Percentiles rank a stretch among this genome's conserved stretches.
Conservation (phyloP, 1,140 invertebrate species). For the Melipona quadrifasciata region DNA sequence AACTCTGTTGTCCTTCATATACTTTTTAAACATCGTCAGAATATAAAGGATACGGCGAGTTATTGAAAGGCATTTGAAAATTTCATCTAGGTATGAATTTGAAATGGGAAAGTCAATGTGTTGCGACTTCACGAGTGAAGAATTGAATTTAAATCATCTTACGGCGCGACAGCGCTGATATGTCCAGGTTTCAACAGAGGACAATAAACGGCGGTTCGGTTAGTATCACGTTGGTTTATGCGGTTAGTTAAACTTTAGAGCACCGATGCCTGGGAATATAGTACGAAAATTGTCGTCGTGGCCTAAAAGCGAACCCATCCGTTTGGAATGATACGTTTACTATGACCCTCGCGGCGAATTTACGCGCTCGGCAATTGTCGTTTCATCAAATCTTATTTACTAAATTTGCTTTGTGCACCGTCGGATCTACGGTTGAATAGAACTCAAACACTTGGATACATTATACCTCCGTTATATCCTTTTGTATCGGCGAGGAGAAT, state of each 20-base stretch:
- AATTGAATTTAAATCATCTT: not conserved
- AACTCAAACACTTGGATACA: too few species aligned
- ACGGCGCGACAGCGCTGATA: not conserved
- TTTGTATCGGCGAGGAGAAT: too few species aligned
- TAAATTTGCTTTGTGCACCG: not conserved
- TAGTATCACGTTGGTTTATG: not conserved
- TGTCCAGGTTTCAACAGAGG: not conserved
- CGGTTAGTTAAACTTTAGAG: not conserved
- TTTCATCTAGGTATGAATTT: not conserved
- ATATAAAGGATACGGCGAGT: too few species aligned
- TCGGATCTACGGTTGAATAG: not conserved
- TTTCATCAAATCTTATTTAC: not conserved
- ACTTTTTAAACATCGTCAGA: too few species aligned
- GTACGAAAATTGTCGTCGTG: not conserved
- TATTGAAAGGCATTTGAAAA: not conserved
- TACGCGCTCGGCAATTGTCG: not conserved
- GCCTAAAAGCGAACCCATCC: not conserved
- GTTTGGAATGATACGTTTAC: not conserved
- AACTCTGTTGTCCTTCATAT: too few species aligned
- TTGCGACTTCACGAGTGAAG: rapidly evolving
- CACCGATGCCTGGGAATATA: not conserved
- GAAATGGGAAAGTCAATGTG: not conserved
- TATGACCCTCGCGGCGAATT: not conserved
- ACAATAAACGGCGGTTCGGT: not conserved
- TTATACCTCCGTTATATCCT: too few species aligned